A percentile compares a stretch with the other conserved stretches of the same genome.
Conservation (phyloP, 2,888 invertebrate genomes). For the Napeogenes sylphis region DNA sequence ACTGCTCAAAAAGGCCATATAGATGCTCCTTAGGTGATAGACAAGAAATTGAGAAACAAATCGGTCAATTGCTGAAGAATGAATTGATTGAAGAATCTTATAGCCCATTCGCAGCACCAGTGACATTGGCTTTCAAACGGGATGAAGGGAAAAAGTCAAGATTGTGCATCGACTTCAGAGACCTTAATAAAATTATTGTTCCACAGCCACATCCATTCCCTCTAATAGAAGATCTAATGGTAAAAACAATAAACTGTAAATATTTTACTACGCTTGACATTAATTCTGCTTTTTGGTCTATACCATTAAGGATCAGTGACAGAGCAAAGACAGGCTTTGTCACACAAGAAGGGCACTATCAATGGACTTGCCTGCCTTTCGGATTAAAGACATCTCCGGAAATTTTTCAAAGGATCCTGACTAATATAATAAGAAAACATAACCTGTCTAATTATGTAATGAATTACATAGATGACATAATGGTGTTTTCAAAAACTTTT, state of each 20-base stretch:
- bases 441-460: conserved; percentile 24
- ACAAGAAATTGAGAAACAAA: conserved; percentile 21
- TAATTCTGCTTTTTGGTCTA: conserved; percentile 36
- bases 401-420: conserved; percentile 46
- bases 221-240: conserved; percentile 42
- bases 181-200: conserved; percentile 31
- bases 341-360: not conserved
- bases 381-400: conserved; percentile 46
- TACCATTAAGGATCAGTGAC: conserved; percentile 32
- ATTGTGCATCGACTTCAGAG: too few species aligned
- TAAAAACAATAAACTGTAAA: conserved; percentile 42
- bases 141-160: conserved; percentile 29
- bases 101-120: conserved; percentile 28
- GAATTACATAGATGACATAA: conserved; percentile 28
- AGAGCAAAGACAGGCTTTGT: conserved; percentile 43
- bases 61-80: conserved; percentile 20
- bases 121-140: conserved; percentile 31
- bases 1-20: conserved; percentile 25
- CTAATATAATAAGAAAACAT: conserved; percentile 20
- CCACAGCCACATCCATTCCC: conserved; percentile 41
- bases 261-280: conserved; percentile 44
- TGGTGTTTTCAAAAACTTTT: conserved; percentile 34
- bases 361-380: conserved; percentile 45
- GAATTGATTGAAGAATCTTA: conserved; percentile 27
- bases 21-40: conserved; percentile 23